phyloP scores from a whole-genome alignment of 2,113 vertebrate genomes.

The Bufo bufo region DNA sequence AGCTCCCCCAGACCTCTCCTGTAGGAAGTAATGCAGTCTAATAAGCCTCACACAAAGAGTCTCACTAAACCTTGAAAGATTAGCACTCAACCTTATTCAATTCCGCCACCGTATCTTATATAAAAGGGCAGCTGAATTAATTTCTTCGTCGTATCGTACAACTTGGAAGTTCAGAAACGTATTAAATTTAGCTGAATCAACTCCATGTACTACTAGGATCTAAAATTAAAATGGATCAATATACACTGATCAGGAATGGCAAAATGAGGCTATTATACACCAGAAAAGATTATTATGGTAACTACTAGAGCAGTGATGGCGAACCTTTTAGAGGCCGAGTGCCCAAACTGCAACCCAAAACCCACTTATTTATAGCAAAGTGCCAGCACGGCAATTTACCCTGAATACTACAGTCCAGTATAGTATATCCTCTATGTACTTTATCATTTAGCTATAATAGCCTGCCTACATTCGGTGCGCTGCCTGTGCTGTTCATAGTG shows the following conservation, averaged over 20 bases:
- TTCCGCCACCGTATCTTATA: neutral
- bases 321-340: too few relatives aligned
- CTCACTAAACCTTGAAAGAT: slow-evolving; percentile 16
- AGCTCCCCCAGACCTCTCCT: neutral
- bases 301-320: neutral
- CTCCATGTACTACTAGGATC: slow-evolving; percentile 1
- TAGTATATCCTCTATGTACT: too few relatives aligned
- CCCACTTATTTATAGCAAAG: too few relatives aligned
- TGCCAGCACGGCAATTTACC: too few relatives aligned
- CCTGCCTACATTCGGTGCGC: too few relatives aligned
- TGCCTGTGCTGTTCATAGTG: too few relatives aligned
- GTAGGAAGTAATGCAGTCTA: neutral
- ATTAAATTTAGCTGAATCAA: neutral
- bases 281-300: neutral
- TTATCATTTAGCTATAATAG: too few relatives aligned
- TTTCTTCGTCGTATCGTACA: neutral
- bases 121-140: slow-evolving; percentile 15
- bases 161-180: neutral
- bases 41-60: slow-evolving; percentile 15
- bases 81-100: neutral
- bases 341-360: too few relatives aligned
- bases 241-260: neutral
- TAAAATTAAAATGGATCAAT: neutral
- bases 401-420: too few relatives aligned
- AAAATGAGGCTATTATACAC: neutral